Percentiles rank a stretch among this genome's conserved stretches.
These are phyloP conservation scores for Rynchops niger DNA, from an alignment of 2,113 vertebrate genomes.

Conservation along the genomic window DNA sequence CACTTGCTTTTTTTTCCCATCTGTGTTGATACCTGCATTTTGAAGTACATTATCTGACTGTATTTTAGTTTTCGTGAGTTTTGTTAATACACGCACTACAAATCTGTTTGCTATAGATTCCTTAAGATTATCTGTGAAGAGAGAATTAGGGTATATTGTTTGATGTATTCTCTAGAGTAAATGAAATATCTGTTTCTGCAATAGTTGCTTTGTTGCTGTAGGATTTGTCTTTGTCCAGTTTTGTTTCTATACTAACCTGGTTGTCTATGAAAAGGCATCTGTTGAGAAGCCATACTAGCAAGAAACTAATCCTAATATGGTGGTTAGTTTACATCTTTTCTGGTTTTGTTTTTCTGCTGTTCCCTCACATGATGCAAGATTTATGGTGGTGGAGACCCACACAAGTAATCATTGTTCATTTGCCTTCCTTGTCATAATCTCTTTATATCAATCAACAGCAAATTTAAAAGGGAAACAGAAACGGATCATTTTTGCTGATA, in stretches of 20 bases:
- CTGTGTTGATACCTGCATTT: not conserved
- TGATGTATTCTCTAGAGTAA: not conserved
- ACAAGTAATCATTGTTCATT: not conserved
- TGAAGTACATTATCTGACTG: not conserved
- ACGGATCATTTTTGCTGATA: not conserved
- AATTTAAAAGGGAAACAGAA: not conserved
- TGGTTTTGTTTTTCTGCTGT: not conserved
- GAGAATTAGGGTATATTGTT: not conserved
- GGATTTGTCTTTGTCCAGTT: not conserved
- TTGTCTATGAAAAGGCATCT: not conserved
- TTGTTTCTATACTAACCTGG: not conserved
- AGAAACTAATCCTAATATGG: not conserved
- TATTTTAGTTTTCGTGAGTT: not conserved
- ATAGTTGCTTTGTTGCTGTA: not conserved
- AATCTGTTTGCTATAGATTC: not conserved
- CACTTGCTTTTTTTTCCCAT: not conserved
- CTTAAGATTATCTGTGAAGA: not conserved
- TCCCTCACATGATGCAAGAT: not conserved
- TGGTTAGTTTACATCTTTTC: not conserved
- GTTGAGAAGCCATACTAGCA: not conserved
- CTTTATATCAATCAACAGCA: not conserved
- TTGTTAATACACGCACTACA: not conserved
- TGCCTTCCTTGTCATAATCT: not conserved
- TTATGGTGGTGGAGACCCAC: not conserved
- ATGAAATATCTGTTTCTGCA: not conserved